These are phyloP conservation scores for Andrena haemorrhoa DNA, from an alignment of 2,888 invertebrate genomes.

Conservation along the genomic window DNA sequence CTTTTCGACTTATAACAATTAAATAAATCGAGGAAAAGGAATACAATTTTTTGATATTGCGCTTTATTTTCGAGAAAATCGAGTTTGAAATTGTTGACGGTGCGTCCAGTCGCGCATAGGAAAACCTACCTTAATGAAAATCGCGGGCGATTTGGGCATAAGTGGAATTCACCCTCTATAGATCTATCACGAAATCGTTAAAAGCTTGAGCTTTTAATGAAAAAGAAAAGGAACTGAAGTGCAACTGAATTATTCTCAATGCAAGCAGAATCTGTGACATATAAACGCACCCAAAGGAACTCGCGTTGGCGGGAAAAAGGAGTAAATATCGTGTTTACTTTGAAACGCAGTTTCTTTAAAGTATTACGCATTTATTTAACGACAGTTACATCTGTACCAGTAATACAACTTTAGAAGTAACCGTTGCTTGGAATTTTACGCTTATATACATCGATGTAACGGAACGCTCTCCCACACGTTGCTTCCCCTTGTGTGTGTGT, in stretches of 20 bases:
- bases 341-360: neutral
- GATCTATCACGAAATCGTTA: neutral
- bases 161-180: no score
- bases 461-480: neutral
- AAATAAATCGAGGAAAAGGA: no score
- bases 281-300: neutral
- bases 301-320: neutral
- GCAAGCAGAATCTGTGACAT: neutral
- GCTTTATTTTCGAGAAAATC: no score
- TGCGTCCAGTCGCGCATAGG: no score
- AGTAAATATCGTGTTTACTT: neutral
- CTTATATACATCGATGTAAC: neutral
- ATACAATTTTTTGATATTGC: no score
- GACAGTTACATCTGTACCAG: neutral
- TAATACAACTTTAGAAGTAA: neutral
- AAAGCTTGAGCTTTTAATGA: neutral
- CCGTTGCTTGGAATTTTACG: neutral
- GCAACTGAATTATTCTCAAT: neutral
- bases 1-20: no score
- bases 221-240: neutral
- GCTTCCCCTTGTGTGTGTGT: constrained; percentile 8
- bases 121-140: no score
- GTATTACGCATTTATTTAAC: neutral
- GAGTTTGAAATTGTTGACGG: no score
- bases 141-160: no score